Evolutionary conservation across 2,888 invertebrate species (phyloP), one percentile per base, ranked within the genome.

Genomic region (Julus scandinavius): DNA sequence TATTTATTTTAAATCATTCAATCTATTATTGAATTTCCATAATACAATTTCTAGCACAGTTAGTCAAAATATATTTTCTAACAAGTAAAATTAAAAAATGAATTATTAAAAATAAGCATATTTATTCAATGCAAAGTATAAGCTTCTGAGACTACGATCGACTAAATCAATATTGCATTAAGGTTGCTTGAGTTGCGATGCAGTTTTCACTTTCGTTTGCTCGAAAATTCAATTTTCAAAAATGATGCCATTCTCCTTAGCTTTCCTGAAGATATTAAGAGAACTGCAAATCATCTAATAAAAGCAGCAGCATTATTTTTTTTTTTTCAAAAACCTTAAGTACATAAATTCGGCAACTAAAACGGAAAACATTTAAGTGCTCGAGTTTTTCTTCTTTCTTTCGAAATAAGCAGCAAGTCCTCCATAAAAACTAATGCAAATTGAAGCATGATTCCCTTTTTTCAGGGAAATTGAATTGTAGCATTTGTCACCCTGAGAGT

Each of bases 331-430:
- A 72, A 72, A 45, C 9, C 72, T 9, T n/a, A 63, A 63, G 58
- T 63, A 63, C 58, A 63, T 63, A 72, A 20, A 72, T 72, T 72
- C 72, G 72, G 72, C 72, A 72, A 72, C 72, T 72, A 72, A 72
- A 72, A 72, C 72, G 72, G 72, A 72, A 72, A 72, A 72, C 72
- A 72, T 72, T 72, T 72, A 72, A 72, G 72, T 72, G 72, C 72
- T 72, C 9, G 11, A 72, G 72, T 72, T 29, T 72, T 72, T 29
- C 29, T 72, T 29, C 29, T 72, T 72, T 29, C 29, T 72, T 6
- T 29, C 29, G 20, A 72, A 72, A 72, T 72, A 72, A 72, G 72
- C 29, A 29, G 72, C 29, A 29, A n/a, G 72, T 6, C 72, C 45
- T 45, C 72, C 72, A 72, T 72, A 72, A 72, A 72, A 72, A 72